Base-by-base conservation (phyloP, 2,888 invertebrate genomes). In the Agriopis aurantiaria region DNA sequence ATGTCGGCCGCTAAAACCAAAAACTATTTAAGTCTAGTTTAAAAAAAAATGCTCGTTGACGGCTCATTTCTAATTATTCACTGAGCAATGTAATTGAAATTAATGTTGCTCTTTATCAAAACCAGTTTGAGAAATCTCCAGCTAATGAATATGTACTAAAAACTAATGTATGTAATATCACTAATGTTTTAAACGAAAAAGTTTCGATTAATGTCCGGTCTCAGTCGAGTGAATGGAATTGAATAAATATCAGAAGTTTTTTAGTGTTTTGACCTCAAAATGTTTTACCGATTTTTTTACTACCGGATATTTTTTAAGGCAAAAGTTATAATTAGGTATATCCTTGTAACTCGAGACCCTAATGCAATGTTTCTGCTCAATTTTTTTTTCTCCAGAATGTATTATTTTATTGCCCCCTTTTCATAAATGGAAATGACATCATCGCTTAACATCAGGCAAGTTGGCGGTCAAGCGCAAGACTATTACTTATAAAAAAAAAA, bases 71-170 rank as follows among this genome's bases (percentile, higher is more conserved):
- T 61, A 33, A 62, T 61, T 53, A 63, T 55, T 55, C 60, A 68
- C 55, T 56, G 33, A 63, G 61, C 33, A 33, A 57, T 61, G 33
- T 67, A 53, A 72, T 75, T 69, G 62, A 65, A 65, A 74, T 65
- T 40, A 66, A 68, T 66, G 65, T 49, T 55, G 52, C 74, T 67
- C 71, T 73, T 69, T 69, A 71, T 73, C 56, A 69, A 52, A 74
- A 76, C 74, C 64, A 64, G 74, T 70, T 76, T 52, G 69, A 69
- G 71, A 74, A 74, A 71, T 69, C 71, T 52, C 45, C n/a, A 46
- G 51, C 65, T 68, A 74, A 74, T 74, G 69, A 70, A 71, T 68
- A 68, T 74, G 57, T 64, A 69, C 43, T 43, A 68, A 51, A 60
- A 40, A 59, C 64, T 55, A 64, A 64, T 64, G 49, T 59, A 60